These are phyloP conservation scores for Spodoptera picta DNA, from an alignment of 2,888 invertebrate genomes.

Conservation along the genomic window DNA sequence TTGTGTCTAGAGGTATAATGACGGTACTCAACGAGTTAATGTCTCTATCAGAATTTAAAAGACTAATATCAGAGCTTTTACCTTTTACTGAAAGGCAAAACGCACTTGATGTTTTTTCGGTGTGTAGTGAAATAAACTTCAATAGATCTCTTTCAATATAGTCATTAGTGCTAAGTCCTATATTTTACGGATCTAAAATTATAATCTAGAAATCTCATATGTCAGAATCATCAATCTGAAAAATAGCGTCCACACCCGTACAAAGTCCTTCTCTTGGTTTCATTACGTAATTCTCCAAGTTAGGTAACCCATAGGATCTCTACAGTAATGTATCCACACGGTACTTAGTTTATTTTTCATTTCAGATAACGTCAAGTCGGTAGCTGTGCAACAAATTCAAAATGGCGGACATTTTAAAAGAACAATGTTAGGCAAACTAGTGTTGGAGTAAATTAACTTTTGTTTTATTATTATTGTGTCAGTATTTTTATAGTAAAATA, in stretches of 20 bases:
- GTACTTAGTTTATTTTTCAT: slow-evolving; percentile 53
- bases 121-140: too few relatives aligned
- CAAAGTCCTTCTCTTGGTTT: slow-evolving; percentile 2
- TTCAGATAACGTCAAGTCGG: slow-evolving; percentile 53
- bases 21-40: too few relatives aligned
- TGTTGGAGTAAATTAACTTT: neutral
- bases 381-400: slow-evolving; percentile 43
- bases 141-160: too few relatives aligned
- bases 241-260: neutral
- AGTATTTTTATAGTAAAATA: neutral
- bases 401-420: slow-evolving; percentile 36
- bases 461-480: slow-evolving; percentile 3
- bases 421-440: slow-evolving; percentile 17
- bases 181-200: too few relatives aligned
- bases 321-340: slow-evolving; percentile 39
- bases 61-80: too few relatives aligned
- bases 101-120: too few relatives aligned
- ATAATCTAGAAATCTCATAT: too few relatives aligned
- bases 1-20: too few relatives aligned
- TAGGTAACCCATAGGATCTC: slow-evolving; percentile 5
- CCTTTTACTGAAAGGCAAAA: too few relatives aligned
- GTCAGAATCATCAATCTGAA: too few relatives aligned
- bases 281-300: slow-evolving; percentile 3
- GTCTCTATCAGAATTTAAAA: too few relatives aligned
- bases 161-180: too few relatives aligned